Evolutionary conservation across 2,113 vertebrate species (phyloP).

Genomic region (Siphamia tubifer): DNA sequence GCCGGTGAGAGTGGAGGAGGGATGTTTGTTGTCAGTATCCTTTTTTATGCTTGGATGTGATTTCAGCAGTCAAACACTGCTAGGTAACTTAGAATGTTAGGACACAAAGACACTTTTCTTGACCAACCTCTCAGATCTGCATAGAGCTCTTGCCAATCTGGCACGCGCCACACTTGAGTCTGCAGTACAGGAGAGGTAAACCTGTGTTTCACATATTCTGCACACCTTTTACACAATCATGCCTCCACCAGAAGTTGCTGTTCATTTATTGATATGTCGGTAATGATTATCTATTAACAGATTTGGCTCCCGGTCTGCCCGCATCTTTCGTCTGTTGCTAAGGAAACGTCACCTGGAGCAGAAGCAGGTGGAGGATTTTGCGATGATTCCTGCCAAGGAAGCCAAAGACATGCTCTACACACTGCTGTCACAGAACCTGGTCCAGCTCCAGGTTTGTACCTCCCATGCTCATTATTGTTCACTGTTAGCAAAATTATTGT

Average conservation of each 20-base stretch:
- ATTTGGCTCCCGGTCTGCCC: slow-evolving; percentile 91
- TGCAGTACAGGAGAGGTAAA: slow-evolving; percentile 92
- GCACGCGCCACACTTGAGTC: slow-evolving; percentile 91
- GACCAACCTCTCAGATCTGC: slow-evolving; percentile 84
- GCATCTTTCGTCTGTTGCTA: slow-evolving; percentile 89
- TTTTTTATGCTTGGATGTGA: slow-evolving; percentile 51
- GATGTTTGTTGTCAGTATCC: slow-evolving; percentile 95
- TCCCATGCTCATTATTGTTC: neutral
- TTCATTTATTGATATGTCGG: neutral
- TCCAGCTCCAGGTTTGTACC: slow-evolving; percentile 85
- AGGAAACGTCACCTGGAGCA: slow-evolving; percentile 92
- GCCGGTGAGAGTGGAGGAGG: slow-evolving; percentile 94
- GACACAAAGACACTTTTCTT: slow-evolving; percentile 44
- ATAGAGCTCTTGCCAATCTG: slow-evolving; percentile 85
- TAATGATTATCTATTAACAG: slow-evolving; percentile 60
- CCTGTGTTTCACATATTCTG: neutral
- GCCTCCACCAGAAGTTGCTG: too few relatives aligned
- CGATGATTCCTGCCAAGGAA: slow-evolving; percentile 97
- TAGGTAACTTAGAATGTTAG: neutral
- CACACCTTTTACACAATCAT: neutral
- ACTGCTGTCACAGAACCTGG: slow-evolving; percentile 90
- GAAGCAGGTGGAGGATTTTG: slow-evolving; percentile 98
- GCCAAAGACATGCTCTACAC: slow-evolving; percentile 98
- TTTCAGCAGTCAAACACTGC: neutral
- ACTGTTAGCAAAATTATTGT: too few relatives aligned